phyloP scores from a whole-genome alignment of 1,140 invertebrate species.

The Planococcus citri region DNA sequence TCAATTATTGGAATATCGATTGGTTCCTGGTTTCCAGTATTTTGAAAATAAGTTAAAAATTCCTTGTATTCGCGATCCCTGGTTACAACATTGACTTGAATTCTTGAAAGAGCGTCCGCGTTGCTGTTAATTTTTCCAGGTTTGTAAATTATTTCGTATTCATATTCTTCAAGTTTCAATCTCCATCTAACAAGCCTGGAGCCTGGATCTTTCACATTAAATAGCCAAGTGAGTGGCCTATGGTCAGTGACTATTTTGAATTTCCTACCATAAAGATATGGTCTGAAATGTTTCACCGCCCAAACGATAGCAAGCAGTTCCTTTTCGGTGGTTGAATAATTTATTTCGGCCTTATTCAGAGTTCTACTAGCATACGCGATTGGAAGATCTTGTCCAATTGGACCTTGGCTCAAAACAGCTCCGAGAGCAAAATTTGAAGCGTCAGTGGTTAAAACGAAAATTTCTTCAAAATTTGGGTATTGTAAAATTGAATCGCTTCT shows the following conservation, averaged over 20 bases:
- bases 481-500: slow-evolving; percentile 31
- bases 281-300: too few species aligned
- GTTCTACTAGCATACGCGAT: slow-evolving; percentile 34
- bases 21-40: not conserved
- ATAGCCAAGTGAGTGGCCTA: slow-evolving; percentile 38
- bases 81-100: not conserved
- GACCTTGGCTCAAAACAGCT: too few species aligned
- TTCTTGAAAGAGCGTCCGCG: slow-evolving; percentile 26
- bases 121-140: slow-evolving; percentile 32
- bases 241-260: too few species aligned
- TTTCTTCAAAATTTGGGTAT: slow-evolving; percentile 33
- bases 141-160: slow-evolving; percentile 36
- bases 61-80: not conserved
- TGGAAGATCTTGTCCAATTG: slow-evolving; percentile 27
- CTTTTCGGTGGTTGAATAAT: slow-evolving; percentile 36
- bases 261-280: too few species aligned
- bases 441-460: slow-evolving; percentile 44
- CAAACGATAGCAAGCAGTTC: too few species aligned
- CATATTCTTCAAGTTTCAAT: slow-evolving; percentile 37
- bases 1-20: not conserved
- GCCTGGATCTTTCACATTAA: slow-evolving; percentile 36
- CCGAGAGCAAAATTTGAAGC: slow-evolving; percentile 29
- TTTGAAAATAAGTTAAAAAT: not conserved
- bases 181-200: slow-evolving; percentile 39
- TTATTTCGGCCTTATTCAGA: slow-evolving; percentile 34